Base-by-base conservation (phyloP, 2,113 vertebrate genomes). In the Lasiurus borealis region DNA sequence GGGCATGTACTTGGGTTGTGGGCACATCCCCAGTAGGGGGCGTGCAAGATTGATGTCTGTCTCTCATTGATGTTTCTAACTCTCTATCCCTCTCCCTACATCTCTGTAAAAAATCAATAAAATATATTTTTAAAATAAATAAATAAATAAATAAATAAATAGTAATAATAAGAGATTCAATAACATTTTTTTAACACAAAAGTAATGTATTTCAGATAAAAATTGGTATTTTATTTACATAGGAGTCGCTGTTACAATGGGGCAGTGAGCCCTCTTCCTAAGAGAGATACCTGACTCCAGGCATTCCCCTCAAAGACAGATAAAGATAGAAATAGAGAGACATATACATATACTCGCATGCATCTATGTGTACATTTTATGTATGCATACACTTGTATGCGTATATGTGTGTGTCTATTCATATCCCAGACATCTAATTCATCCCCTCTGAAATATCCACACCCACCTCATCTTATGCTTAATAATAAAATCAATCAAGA, bases 401-500 rank as follows among this genome's bases (percentile, higher is more conserved):
- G 3, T 66, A 15, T 18, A n/a, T 36, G 3, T 72, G 50, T 54
- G 2, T 57, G 8, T 62, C 10, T 73, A 76, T 69, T 86, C 52
- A 81, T n/a, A 92, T 44, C 3, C 5, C 82, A 76, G 46, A 23
- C 46, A 66, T 36, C 21, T 29, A 95, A 88, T 27, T 52, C 4
- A 62, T 88, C n/a, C 3, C 52, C 21, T 57, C 44, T 80, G 23
- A 27, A 78, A 94, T 91, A 94, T 27, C 5, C 29, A 40, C 3
- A 52, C 21, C 21, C 31, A 66, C 36, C 9, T 62, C 18, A 57
- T 34, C 27, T 64, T 34, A 13, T 83, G 21, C 18, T 6, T 64
- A 48, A 44, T 92, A 90, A 52, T 80, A 13, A 2, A 59, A 94
- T 80, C 62, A 57, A 44, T 86, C 27, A 95, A 97, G 34, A 77